phyloP scores from a whole-genome alignment of 2,888 invertebrate genomes.

The Apamea sordens region DNA sequence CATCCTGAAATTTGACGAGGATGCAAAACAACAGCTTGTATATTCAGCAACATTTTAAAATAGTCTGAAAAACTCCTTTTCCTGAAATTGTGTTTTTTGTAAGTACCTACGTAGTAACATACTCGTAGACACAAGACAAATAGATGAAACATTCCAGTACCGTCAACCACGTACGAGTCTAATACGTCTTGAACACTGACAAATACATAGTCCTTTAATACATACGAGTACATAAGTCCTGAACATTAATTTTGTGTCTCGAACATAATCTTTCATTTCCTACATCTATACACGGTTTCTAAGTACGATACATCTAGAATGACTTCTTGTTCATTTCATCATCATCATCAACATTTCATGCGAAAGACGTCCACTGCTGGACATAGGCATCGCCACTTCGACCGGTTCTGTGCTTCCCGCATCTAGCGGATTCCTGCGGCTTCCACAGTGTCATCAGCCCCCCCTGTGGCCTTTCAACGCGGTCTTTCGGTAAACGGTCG shows the following conservation, averaged over 20 bases:
- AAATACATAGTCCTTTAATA: constrained; percentile 1
- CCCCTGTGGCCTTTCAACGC: background rate
- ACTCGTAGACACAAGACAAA: background rate
- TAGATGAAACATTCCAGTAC: background rate
- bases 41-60: background rate
- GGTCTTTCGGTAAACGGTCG: background rate
- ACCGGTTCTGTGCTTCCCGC: background rate
- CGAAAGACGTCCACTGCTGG: background rate
- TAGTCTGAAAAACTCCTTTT: background rate
- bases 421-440: background rate
- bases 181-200: constrained; percentile 16
- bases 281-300: background rate
- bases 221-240: background rate
- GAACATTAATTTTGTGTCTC: constrained; percentile 7
- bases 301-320: background rate
- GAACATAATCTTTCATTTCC: constrained; percentile 5
- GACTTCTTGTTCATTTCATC: background rate
- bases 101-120: background rate
- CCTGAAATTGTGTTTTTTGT: background rate
- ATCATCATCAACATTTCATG: background rate
- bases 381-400: background rate
- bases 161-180: background rate
- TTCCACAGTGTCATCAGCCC: background rate
- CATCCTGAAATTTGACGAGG: too few species aligned
- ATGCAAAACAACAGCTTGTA: too few species aligned